Evolutionary conservation across 2,797 vertebrate species (phyloP).

Genomic region (Chelidonichthys spinosus): DNA sequence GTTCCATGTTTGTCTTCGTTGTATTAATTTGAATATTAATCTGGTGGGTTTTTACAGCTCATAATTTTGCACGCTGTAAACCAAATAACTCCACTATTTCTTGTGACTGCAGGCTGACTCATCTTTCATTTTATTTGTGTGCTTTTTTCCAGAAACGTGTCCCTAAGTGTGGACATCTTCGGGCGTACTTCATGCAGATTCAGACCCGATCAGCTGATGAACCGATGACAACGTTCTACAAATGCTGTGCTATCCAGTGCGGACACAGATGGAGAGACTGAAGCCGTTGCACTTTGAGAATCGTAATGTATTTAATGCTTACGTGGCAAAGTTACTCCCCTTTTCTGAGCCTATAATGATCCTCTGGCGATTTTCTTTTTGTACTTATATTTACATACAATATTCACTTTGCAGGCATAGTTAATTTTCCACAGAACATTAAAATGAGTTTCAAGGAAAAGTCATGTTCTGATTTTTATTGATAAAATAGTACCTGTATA

Average conservation of each 20-base stretch:
- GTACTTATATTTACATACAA: neutral
- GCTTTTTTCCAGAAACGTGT: conserved; percentile 88
- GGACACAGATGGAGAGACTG: conserved; percentile 96
- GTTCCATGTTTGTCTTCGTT: too few species aligned
- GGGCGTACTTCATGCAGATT: conserved; percentile 99
- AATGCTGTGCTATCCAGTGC: conserved; percentile 93
- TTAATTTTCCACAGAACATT: conserved; percentile 25
- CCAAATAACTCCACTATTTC: neutral
- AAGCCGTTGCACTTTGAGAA: conserved; percentile 38
- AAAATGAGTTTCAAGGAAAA: conserved; percentile 43
- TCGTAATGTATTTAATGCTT: neutral
- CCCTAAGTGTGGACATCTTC: conserved; percentile 95
- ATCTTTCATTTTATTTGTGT: neutral
- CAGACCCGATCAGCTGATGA: conserved; percentile 98
- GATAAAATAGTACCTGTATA: conserved; percentile 86
- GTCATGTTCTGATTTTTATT: conserved; percentile 80
- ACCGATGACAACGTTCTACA: conserved; percentile 99
- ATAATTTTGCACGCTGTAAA: neutral
- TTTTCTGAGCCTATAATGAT: neutral
- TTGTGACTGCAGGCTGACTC: conserved; percentile 3
- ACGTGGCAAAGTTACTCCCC: neutral
- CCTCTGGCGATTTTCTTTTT: neutral
- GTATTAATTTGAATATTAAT: too few species aligned
- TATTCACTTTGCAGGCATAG: neutral
- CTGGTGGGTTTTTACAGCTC: too few species aligned